phyloP scores from a whole-genome alignment of 1,140 invertebrate genomes.

The Aphelenchoides besseyi region DNA sequence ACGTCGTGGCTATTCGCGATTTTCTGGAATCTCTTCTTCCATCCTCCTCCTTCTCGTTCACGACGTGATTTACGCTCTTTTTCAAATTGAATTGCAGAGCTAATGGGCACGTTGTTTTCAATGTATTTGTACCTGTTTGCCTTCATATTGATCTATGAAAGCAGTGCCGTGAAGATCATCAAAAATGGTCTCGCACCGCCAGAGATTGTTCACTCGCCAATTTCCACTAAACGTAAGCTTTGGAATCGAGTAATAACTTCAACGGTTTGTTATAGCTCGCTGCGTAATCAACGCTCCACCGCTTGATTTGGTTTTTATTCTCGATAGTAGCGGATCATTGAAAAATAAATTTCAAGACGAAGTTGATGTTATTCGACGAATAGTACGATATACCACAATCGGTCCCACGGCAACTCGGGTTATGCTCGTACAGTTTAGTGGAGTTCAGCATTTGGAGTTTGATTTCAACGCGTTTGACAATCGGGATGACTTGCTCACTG shows the following conservation, averaged over 20 bases:
- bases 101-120: too few species aligned
- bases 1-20: too few species aligned
- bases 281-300: constrained; percentile 55
- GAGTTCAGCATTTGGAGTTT: constrained; percentile 61
- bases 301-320: constrained; percentile 56
- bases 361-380: constrained; percentile 57
- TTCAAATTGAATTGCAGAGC: too few species aligned
- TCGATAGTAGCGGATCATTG: constrained; percentile 59
- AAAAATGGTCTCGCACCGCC: constrained; percentile 59
- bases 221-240: constrained; percentile 56
- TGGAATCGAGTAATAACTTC: not conserved
- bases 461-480: constrained; percentile 55
- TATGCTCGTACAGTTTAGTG: constrained; percentile 61
- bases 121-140: too few species aligned
- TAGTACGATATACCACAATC: constrained; percentile 60
- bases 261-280: constrained; percentile 46
- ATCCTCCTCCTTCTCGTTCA: too few species aligned
- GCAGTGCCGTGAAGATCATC: constrained; percentile 46
- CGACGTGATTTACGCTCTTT: too few species aligned
- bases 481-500: constrained; percentile 51
- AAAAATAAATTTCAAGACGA: constrained; percentile 62
- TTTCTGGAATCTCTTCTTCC: too few species aligned
- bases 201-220: constrained; percentile 60
- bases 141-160: too few species aligned
- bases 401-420: constrained; percentile 55